phyloP scores from a whole-genome alignment of 2,113 vertebrate species.

The Felis catus region DNA sequence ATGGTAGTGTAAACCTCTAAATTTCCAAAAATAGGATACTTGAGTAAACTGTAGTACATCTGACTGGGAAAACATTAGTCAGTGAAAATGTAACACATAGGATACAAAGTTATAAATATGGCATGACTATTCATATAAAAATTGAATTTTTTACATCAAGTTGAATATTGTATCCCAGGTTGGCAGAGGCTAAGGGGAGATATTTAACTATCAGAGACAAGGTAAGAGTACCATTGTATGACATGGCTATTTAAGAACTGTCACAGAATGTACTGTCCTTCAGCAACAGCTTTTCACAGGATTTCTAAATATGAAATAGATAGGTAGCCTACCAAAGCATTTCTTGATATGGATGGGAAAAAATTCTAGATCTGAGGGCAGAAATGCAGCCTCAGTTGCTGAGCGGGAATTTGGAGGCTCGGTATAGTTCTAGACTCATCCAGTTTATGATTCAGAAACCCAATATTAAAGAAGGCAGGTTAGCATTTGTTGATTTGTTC shows the following conservation, averaged over 20 bases:
- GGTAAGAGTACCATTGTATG: background rate
- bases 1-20: background rate
- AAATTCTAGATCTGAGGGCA: background rate
- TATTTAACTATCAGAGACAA: background rate
- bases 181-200: background rate
- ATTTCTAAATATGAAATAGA: background rate
- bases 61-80: background rate
- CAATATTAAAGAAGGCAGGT: background rate
- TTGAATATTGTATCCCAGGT: background rate
- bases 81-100: slow-evolving; percentile 19
- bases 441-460: background rate
- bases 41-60: background rate
- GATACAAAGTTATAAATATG: background rate
- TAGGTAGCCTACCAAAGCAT: background rate
- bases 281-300: background rate
- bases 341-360: background rate
- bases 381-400: background rate
- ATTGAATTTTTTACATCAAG: background rate
- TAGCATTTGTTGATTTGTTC: background rate
- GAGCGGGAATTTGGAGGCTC: background rate
- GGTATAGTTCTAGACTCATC: background rate
- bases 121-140: background rate
- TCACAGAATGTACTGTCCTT: background rate
- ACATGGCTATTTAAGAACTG: background rate
- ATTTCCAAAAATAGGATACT: background rate